These are phyloP conservation scores for Lacanobia wlatinum DNA, from an alignment of 2,888 invertebrate genomes.

Conservation along the genomic window DNA sequence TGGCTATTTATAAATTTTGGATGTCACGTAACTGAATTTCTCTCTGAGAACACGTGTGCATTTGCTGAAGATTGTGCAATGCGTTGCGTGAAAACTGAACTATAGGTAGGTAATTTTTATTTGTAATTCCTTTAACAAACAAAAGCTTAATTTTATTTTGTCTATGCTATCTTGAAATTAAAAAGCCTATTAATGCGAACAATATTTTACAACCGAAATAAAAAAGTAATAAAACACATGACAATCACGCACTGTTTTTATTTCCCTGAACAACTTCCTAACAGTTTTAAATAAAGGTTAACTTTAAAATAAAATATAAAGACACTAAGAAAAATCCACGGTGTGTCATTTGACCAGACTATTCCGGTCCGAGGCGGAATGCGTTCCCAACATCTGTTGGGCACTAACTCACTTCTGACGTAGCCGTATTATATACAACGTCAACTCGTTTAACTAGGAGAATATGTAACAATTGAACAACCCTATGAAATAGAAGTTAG, in stretches of 20 bases:
- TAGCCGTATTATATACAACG: constrained; percentile 39
- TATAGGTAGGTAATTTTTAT: not conserved
- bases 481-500: constrained; percentile 23
- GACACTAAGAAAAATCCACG: constrained; percentile 62
- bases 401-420: constrained; percentile 80
- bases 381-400: constrained; percentile 83
- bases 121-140: not conserved
- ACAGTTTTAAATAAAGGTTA: constrained; percentile 39
- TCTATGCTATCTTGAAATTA: not conserved
- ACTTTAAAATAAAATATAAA: constrained; percentile 50
- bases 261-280: constrained; percentile 10
- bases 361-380: constrained; percentile 80
- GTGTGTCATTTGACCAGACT: constrained; percentile 74
- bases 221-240: constrained; percentile 13
- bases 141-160: not conserved
- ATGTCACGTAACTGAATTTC: constrained; percentile 50
- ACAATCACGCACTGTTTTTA: not conserved
- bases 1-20: constrained; percentile 56
- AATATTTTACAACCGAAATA: not conserved
- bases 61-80: constrained; percentile 43
- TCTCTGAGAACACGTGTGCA: constrained; percentile 35
- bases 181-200: not conserved
- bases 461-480: constrained; percentile 60
- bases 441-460: constrained; percentile 37
- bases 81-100: constrained; percentile 12